Percentiles rank a stretch among this genome's conserved stretches.
phyloP scores from a whole-genome alignment of 2,888 invertebrate genomes.

The Scaeva pyrastri region DNA sequence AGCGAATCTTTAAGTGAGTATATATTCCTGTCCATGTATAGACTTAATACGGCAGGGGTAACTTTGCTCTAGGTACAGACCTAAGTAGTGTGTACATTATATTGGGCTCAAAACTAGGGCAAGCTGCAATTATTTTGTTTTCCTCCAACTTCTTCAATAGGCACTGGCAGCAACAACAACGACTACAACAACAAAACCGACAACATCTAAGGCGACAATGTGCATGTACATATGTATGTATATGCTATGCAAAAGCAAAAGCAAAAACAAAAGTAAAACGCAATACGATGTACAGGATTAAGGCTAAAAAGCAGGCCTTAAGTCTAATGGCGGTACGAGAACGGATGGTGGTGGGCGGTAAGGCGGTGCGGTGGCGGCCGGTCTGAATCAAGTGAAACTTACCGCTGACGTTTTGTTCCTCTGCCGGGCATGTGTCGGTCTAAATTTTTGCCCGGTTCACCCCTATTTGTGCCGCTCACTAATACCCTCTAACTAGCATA shows the following conservation, averaged over 20 bases:
- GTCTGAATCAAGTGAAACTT: not conserved
- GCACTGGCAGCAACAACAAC: conserved; percentile 13
- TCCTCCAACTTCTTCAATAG: conserved; percentile 53
- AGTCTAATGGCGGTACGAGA: not conserved
- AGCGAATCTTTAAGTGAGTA: conserved; percentile 18
- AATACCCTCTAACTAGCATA: conserved; percentile 14
- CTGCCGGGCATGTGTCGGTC: conserved; percentile 17
- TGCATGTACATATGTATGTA: not conserved
- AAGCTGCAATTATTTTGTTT: conserved; percentile 68
- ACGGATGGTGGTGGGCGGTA: not conserved
- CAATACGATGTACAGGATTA: conserved; percentile 59
- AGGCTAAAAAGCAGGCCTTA: conserved; percentile 39
- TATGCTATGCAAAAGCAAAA: conserved; percentile 18
- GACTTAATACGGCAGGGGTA: not conserved
- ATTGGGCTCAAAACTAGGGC: conserved; percentile 60
- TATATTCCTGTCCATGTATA: not conserved
- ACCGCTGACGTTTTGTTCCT: not conserved
- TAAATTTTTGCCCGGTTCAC: conserved; percentile 35
- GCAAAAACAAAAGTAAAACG: too few species aligned
- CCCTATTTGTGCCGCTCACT: conserved; percentile 21
- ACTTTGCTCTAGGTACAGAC: not conserved
- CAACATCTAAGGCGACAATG: conserved; percentile 13
- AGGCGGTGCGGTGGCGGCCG: conserved; percentile 9
- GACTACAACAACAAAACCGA: not conserved
- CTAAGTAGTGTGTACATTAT: conserved; percentile 17